Evolutionary conservation across 2,888 invertebrate genomes (phyloP).

Genomic region (Sycophila texana): DNA sequence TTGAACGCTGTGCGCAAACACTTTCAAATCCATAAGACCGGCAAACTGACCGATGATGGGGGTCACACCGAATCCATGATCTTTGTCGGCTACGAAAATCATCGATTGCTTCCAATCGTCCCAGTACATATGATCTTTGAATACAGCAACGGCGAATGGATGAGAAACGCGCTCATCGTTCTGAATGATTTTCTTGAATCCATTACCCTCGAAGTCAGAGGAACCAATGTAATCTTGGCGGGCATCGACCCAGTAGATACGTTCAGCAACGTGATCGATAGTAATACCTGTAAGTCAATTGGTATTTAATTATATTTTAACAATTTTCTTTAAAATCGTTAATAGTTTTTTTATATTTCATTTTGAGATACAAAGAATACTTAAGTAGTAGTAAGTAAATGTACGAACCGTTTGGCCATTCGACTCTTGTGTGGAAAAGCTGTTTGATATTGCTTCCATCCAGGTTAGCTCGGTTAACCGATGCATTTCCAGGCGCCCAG

Average conservation of each 20-base stretch:
- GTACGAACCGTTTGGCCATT: constrained; percentile 87
- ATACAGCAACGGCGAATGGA: constrained; percentile 91
- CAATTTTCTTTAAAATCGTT: neutral
- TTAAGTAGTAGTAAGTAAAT: neutral
- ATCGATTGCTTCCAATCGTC: constrained; percentile 91
- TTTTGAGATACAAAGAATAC: neutral
- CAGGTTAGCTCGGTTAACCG: constrained; percentile 86
- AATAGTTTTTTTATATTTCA: neutral
- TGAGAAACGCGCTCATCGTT: constrained; percentile 84
- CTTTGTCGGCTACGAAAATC: constrained; percentile 88
- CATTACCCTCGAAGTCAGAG: constrained; percentile 83
- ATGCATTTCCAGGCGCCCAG: constrained; percentile 87
- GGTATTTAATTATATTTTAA: neutral
- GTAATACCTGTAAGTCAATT: constrained; percentile 78
- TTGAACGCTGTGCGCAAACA: constrained; percentile 86
- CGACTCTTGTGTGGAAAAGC: constrained; percentile 80
- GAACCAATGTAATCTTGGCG: constrained; percentile 88
- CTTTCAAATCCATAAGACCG: constrained; percentile 90
- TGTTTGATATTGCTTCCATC: constrained; percentile 84
- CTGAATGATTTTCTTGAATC: constrained; percentile 82
- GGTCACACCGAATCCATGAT: constrained; percentile 81
- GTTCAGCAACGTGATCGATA: constrained; percentile 87
- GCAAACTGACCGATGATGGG: constrained; percentile 80
- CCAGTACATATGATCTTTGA: constrained; percentile 92
- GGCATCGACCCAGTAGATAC: constrained; percentile 93